Conservation (phyloP, 2,888 invertebrate genomes). For the Drosophila maculinotata region DNA sequence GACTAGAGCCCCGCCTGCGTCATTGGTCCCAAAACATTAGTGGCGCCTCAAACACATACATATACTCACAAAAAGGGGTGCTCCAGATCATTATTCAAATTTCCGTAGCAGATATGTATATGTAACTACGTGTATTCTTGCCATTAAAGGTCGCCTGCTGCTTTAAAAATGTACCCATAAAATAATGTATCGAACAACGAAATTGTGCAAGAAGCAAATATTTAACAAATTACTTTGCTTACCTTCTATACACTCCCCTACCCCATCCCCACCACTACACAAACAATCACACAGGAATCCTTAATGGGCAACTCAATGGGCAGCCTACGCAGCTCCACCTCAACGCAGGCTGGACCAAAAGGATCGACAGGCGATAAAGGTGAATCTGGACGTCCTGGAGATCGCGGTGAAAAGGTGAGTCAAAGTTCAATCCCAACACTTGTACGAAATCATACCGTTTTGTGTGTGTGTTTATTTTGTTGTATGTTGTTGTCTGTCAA, state of each 20-base stretch:
- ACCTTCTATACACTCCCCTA: constrained; percentile 33
- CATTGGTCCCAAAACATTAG: constrained; percentile 58
- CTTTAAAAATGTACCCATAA: constrained; percentile 53
- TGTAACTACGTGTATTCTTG: constrained; percentile 39
- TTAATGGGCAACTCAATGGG: constrained; percentile 87
- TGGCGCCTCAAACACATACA: constrained; percentile 11
- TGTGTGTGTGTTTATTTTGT: constrained; percentile 3
- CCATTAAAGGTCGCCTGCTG: constrained; percentile 58
- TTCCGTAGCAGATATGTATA: constrained; percentile 47
- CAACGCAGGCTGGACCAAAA: constrained; percentile 90
- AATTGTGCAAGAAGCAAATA: constrained; percentile 81
- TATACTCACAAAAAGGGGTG: constrained; percentile 38
- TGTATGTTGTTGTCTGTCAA: constrained; percentile 53
- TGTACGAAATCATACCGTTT: constrained; percentile 34
- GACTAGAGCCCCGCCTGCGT: constrained; percentile 71
- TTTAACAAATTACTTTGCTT: constrained; percentile 79
- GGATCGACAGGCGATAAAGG: constrained; percentile 90
- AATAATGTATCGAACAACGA: constrained; percentile 74
- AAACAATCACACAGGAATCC: constrained; percentile 86
- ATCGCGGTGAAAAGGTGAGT: constrained; percentile 90
- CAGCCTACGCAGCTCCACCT: constrained; percentile 87
- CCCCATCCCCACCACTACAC: constrained; percentile 21
- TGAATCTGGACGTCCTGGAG: constrained; percentile 88
- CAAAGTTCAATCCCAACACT: constrained; percentile 51
- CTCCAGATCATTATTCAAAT: constrained; percentile 75